Evolutionary conservation across 1,140 invertebrate species (phyloP).

Genomic region (Drosophila melanogaster): Release_6_plus_ISO1_MT NT_033779.5:10055501-10056000

Average conservation of each 20-base stretch:
- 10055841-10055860: constrained; percentile 52
- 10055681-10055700: constrained; percentile 40
- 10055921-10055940: constrained; percentile 3
- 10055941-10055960: not conserved
- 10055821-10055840: constrained; percentile 58
- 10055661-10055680: constrained; percentile 58
- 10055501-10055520: constrained; percentile 35
- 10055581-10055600: constrained; percentile 43
- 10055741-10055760: constrained; percentile 18
- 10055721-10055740: constrained; percentile 73
- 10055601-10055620: constrained; percentile 68
- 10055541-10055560: constrained; percentile 70
- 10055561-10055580: constrained; percentile 56
- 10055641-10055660: constrained; percentile 62
- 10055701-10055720: constrained; percentile 66
- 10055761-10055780: constrained; percentile 62
- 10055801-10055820: constrained; percentile 48
- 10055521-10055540: constrained; percentile 53
- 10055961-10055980: too few species aligned
- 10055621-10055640: constrained; percentile 52
- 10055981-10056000: too few species aligned
- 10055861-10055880: constrained; percentile 52
- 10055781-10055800: constrained; percentile 78
- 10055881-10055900: constrained; percentile 7
- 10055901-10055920: constrained; percentile 20